Evolutionary conservation across 2,113 vertebrate species (phyloP), one percentile per base, ranked within the genome.

Genomic region (Dipodomys merriami): DNA sequence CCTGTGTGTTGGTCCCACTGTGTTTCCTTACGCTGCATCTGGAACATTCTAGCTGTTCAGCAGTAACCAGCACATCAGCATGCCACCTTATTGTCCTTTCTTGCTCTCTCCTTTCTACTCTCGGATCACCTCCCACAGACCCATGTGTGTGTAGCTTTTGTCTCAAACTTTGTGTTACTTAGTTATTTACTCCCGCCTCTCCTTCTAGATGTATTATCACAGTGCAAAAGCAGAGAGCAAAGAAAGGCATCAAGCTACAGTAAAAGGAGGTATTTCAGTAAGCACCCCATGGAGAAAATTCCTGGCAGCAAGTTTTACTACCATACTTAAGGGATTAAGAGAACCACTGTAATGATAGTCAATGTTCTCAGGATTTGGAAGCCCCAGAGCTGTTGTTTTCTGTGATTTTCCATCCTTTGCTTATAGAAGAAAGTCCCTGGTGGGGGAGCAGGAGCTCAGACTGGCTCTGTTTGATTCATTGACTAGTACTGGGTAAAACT

Each of bases 321-420:
- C 13, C 1, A 0, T 33, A 9, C 44, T 81, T 72, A 44, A 73
- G 67, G 80, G 83, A n/a, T 65, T 84, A 64, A 81, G 80, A 49
- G 85, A 76, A 60, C 33, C 30, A 46, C 13, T 46, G 44, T 30
- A 35, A 83, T 88, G 71, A 49, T 20, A 79, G 67, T 27, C 27
- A 80, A 20, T 46, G 68, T 72, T 53, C 65, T 90, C 23, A n/a
- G 33, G 23, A 88, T 80, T 91, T 68, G 60, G 53, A 72, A 90
- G 85, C 53, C 53, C 79, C 60, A 91, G 76, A 92, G 79, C 39
- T 86, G 39, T 46, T 72, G 60, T 90, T 84, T 76, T 27, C 62
- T 46, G 71, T 90, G n/a, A 62, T 80, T 91, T 80, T 44, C 53
- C 77, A 23, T 86, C 15, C 49, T 83, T 95, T 94, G 76, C 79